Evolutionary conservation across 2,888 invertebrate genomes (phyloP).

Genomic region (Tinea pellionella): DNA sequence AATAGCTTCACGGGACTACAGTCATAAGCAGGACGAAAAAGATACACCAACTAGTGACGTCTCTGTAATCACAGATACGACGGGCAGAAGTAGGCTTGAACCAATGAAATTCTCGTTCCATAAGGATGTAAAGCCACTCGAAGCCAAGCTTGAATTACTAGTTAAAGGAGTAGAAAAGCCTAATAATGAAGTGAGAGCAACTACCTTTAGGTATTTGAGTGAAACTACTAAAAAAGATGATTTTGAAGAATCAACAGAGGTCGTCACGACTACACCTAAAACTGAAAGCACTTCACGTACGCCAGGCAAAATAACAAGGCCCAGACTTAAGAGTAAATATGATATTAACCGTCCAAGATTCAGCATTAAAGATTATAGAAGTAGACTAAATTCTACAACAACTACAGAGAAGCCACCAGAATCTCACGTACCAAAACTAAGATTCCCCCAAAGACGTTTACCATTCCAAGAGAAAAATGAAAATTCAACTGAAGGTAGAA

Average conservation of each 20-base stretch:
- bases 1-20: conserved; percentile 57
- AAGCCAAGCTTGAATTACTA: conserved; percentile 29
- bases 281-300: conserved; percentile 37
- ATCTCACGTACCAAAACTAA: conserved; percentile 41
- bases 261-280: conserved; percentile 34
- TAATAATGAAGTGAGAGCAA: conserved; percentile 22
- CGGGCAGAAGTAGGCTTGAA: conserved; percentile 28
- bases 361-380: conserved; percentile 82
- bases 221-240: conserved; percentile 5
- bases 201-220: not conserved
- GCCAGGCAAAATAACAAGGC: conserved; percentile 37
- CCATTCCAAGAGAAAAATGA: conserved; percentile 52
- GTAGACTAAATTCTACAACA: conserved; percentile 70
- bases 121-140: conserved; percentile 54
- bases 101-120: conserved; percentile 51
- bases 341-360: conserved; percentile 76
- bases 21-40: conserved; percentile 64
- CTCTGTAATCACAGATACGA: conserved; percentile 41
- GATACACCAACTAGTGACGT: conserved; percentile 65
- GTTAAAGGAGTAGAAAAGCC: conserved; percentile 5
- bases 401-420: conserved; percentile 44
- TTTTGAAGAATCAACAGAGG: conserved; percentile 27
- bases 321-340: conserved; percentile 63
- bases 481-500: conserved; percentile 54
- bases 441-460: conserved; percentile 61